Evolutionary conservation across 2,797 vertebrate genomes (phyloP).

Genomic region (Sebastes melanostomus): DNA sequence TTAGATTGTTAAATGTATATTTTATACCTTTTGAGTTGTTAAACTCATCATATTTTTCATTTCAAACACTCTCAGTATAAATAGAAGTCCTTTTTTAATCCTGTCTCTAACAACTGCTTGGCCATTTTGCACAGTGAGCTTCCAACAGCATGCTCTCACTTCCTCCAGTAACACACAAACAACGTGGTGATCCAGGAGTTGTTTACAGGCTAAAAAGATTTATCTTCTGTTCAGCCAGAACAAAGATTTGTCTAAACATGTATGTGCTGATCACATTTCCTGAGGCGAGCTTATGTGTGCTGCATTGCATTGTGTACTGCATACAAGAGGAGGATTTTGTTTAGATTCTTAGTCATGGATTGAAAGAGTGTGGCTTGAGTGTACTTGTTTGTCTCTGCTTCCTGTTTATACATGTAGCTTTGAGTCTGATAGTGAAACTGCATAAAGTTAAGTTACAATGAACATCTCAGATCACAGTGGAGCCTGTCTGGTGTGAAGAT

Average conservation of each 20-base stretch:
- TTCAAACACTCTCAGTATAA: background rate
- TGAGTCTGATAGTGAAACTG: background rate
- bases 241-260: constrained; percentile 3
- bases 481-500: background rate
- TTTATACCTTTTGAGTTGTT: background rate
- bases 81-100: background rate
- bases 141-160: constrained; percentile 46
- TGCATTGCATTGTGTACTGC: constrained; percentile 10
- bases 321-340: constrained; percentile 26
- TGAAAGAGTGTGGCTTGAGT: background rate
- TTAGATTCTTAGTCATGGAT: constrained; percentile 1
- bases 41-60: background rate
- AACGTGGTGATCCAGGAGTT: constrained; percentile 1
- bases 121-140: constrained; percentile 18
- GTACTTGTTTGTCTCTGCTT: constrained; percentile 22
- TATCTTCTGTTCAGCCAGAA: constrained; percentile 3
- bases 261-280: background rate
- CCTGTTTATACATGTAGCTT: constrained; percentile 13
- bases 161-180: constrained; percentile 27
- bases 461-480: background rate
- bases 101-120: constrained; percentile 25
- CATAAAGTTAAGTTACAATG: background rate
- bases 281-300: background rate
- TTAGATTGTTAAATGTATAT: background rate
- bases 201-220: constrained; percentile 3